phyloP scores from a whole-genome alignment of 2,888 invertebrate species.

The Temnothorax ravouxi region DNA sequence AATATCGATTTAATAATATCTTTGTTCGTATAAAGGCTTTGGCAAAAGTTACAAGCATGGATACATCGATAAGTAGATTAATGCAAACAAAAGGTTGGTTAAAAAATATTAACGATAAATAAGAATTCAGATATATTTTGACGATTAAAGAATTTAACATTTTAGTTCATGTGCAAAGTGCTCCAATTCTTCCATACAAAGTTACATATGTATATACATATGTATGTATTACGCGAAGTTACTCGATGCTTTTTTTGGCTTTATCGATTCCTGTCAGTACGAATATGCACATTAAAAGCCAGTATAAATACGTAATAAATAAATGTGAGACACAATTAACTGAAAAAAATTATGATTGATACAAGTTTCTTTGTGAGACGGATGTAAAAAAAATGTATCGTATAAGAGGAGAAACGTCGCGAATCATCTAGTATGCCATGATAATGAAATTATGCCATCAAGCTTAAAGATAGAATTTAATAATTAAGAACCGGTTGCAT shows the following conservation, averaged over 20 bases:
- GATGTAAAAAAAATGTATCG: slow-evolving; percentile 6
- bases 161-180: slow-evolving; percentile 17
- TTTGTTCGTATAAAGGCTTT: slow-evolving; percentile 74
- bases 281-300: background rate
- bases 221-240: no score
- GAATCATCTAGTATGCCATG: slow-evolving; percentile 16
- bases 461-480: background rate
- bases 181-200: background rate
- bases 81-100: slow-evolving; percentile 26
- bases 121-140: background rate
- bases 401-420: slow-evolving; percentile 49
- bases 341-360: background rate
- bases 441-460: background rate
- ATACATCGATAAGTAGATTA: slow-evolving; percentile 76
- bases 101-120: slow-evolving; percentile 18
- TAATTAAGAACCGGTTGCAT: background rate
- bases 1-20: slow-evolving; percentile 74
- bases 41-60: slow-evolving; percentile 80
- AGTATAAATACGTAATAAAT: background rate
- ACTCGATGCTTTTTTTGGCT: background rate
- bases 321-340: background rate
- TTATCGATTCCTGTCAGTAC: background rate
- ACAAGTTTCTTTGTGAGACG: background rate
- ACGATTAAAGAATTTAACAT: slow-evolving; percentile 23
- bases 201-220: no score